Conservation (phyloP, 2,113 vertebrate species). For the Daphoenositta chrysoptera region DNA sequence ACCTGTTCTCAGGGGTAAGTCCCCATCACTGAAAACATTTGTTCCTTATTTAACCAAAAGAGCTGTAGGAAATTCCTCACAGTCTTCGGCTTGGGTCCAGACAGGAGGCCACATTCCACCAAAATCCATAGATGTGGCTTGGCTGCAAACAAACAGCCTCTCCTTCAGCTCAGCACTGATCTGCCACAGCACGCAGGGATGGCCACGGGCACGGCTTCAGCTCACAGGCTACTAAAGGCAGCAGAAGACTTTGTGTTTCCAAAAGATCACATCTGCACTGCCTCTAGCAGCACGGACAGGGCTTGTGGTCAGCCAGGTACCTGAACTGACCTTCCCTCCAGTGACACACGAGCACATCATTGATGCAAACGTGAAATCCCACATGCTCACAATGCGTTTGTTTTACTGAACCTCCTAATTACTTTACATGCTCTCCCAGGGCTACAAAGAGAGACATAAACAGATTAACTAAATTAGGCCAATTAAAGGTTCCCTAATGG, state of each 20-base stretch:
- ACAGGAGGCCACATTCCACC: not conserved
- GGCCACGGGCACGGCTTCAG: fast-evolving
- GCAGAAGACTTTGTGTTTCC: not conserved
- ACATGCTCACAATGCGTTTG: not conserved
- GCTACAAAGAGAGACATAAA: conserved; percentile 67
- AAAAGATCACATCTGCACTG: not conserved
- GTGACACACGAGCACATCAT: fast-evolving
- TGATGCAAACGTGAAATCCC: not conserved
- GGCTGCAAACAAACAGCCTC: not conserved
- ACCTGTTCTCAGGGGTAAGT: not conserved
- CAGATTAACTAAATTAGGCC: conserved; percentile 71
- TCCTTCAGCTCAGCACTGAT: not conserved
- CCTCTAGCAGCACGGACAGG: not conserved
- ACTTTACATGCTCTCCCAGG: conserved; percentile 64
- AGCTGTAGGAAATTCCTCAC: conserved; percentile 14
- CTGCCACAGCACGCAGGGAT: not conserved
- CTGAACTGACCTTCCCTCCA: not conserved
- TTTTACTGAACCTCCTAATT: conserved; percentile 66
- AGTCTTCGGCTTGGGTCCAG: not conserved
- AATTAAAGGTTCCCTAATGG: conserved; percentile 72
- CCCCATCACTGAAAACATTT: not conserved
- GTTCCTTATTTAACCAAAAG: conserved; percentile 6
- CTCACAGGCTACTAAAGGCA: not conserved
- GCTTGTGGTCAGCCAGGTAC: not conserved
- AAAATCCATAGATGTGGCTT: not conserved